Conservation (phyloP, 2,113 vertebrate species). For the Merops nubicus region DNA sequence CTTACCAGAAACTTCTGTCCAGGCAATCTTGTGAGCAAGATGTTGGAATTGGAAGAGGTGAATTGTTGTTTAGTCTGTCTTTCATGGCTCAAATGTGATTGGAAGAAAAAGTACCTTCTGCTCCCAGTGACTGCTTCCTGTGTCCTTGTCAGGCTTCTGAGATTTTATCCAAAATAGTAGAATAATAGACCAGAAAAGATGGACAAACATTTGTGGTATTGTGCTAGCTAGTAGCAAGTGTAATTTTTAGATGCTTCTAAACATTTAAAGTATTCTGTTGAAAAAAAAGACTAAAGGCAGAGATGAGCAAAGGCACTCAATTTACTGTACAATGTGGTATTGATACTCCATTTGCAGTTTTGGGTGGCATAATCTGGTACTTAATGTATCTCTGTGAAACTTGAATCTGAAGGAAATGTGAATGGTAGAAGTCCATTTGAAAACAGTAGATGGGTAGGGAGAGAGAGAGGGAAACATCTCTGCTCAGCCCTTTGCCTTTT, state of each 20-base stretch:
- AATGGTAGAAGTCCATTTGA: background rate
- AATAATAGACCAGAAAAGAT: background rate
- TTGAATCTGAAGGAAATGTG: background rate
- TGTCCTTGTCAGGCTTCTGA: background rate
- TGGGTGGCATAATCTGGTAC: background rate
- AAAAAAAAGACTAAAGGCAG: background rate
- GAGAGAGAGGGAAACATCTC: background rate
- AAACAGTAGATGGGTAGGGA: background rate
- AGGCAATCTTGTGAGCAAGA: background rate
- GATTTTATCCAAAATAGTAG: background rate
- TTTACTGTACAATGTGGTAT: background rate
- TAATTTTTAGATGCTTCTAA: background rate
- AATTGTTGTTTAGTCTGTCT: background rate
- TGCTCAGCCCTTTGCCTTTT: background rate
- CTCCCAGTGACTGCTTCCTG: background rate
- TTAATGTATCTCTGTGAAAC: fast-evolving
- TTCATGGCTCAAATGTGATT: background rate
- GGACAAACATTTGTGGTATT: background rate
- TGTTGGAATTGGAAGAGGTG: background rate
- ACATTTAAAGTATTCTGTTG: background rate
- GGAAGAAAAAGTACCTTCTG: background rate
- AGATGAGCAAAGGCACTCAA: background rate
- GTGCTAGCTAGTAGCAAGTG: background rate
- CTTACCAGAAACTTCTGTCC: background rate
- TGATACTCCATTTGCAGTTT: background rate